Percentiles rank a stretch among this genome's conserved stretches.
These are phyloP conservation scores for Aplidium turbinatum DNA, from an alignment of 23 tunicate genomes.

Conservation along the genomic window DNA sequence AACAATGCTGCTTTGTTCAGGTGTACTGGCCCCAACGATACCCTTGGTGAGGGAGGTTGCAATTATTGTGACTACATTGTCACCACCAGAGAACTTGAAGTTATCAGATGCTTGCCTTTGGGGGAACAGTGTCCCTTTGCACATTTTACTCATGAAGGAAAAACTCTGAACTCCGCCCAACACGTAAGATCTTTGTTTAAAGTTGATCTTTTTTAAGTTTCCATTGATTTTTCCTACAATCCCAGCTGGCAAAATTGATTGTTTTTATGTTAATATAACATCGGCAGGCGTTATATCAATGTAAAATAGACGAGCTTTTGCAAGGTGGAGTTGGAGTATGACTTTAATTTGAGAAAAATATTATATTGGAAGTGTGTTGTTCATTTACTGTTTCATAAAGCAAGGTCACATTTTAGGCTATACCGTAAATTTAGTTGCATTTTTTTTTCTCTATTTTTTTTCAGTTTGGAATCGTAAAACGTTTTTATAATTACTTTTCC, in stretches of 20 bases:
- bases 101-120: slow-evolving; percentile 45
- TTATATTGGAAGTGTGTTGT: no score
- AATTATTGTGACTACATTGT: slow-evolving; percentile 49
- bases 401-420: no score
- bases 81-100: slow-evolving; percentile 36
- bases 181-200: slow-evolving; percentile 14
- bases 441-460: no score
- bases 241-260: no score
- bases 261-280: no score
- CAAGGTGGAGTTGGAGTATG: slow-evolving; percentile 14
- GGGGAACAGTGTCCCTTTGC: slow-evolving; percentile 55
- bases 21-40: slow-evolving; percentile 72
- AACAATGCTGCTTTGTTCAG: slow-evolving; percentile 26
- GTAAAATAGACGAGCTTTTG: background rate
- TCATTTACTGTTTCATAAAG: no score
- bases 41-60: slow-evolving; percentile 71
- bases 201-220: background rate
- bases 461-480: no score
- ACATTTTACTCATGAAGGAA: slow-evolving; percentile 29
- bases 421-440: no score
- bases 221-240: background rate
- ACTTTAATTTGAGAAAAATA: background rate
- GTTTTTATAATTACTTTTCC: no score
- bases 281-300: background rate
- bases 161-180: slow-evolving; percentile 6